phyloP scores from a whole-genome alignment of 2,797 vertebrate genomes.

The Sternarchorhynchus goeldii region DNA sequence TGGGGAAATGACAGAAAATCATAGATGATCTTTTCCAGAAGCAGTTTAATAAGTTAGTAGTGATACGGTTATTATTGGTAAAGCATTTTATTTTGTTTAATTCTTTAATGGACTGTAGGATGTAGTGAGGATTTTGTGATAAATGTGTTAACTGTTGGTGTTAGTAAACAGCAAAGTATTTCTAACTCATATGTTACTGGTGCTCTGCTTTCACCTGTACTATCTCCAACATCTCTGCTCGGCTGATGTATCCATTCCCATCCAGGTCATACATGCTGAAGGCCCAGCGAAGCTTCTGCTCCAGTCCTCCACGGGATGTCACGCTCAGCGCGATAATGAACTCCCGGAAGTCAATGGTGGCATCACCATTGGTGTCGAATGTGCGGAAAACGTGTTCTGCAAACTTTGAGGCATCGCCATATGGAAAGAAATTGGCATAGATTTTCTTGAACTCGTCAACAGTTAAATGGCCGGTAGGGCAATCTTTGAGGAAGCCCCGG shows the following conservation, averaged over 20 bases:
- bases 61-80: too few species aligned
- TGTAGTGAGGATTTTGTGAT: too few species aligned
- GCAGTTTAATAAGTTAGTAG: neutral
- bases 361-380: constrained; percentile 80
- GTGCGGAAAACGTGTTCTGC: constrained; percentile 83
- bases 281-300: constrained; percentile 84
- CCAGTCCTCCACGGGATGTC: constrained; percentile 78
- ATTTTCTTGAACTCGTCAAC: constrained; percentile 86
- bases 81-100: neutral
- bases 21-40: neutral
- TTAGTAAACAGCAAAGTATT: neutral
- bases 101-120: neutral
- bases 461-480: constrained; percentile 79
- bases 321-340: constrained; percentile 84
- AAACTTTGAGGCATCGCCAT: constrained; percentile 82
- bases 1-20: neutral
- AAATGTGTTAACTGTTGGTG: neutral
- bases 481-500: constrained; percentile 83
- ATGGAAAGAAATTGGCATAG: constrained; percentile 84
- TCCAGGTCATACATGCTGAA: constrained; percentile 85
- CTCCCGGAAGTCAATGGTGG: constrained; percentile 83
- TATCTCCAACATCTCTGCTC: constrained; percentile 83
- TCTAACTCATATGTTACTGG: neutral
- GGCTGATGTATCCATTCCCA: constrained; percentile 82
- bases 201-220: constrained; percentile 72